phyloP scores from a whole-genome alignment of 2,888 invertebrate species.

The Ichneumoninae sp. region DNA sequence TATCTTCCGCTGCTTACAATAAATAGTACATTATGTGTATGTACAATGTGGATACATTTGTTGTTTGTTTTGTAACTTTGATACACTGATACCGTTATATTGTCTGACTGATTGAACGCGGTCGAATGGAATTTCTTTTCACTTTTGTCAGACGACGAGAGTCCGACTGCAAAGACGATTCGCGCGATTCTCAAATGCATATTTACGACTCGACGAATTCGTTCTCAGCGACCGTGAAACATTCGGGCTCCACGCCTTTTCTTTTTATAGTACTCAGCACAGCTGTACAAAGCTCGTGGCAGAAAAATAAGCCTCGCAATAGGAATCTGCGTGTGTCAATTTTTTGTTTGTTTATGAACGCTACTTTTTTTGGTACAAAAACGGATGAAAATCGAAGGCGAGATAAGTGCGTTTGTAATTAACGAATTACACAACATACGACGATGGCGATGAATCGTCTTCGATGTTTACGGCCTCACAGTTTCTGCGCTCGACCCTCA shows the following conservation, averaged over 20 bases:
- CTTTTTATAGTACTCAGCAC: not conserved
- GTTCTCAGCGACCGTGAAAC: not conserved
- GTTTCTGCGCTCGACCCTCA: not conserved
- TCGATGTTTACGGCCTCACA: not conserved
- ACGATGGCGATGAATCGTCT: not conserved
- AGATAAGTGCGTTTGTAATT: not conserved
- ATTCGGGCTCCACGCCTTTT: not conserved
- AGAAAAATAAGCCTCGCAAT: not conserved
- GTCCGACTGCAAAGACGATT: not conserved
- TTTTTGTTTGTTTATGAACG: too few relatives aligned
- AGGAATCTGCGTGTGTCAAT: too few relatives aligned
- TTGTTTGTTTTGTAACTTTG: not conserved
- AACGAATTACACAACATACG: not conserved
- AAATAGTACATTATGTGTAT: not conserved
- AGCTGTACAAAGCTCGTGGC: not conserved
- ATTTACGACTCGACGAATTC: not conserved
- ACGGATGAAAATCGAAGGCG: too few relatives aligned
- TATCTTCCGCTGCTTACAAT: slow-evolving; percentile 16
- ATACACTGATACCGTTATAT: slow-evolving; percentile 21
- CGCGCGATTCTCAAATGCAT: not conserved
- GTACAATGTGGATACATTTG: not conserved
- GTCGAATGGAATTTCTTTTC: not conserved
- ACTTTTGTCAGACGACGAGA: not conserved
- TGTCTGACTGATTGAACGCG: slow-evolving; percentile 22
- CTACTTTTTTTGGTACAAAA: too few relatives aligned